Evolutionary conservation across 1,140 invertebrate species (phyloP).

Genomic region (Euglossa dilemma): DNA sequence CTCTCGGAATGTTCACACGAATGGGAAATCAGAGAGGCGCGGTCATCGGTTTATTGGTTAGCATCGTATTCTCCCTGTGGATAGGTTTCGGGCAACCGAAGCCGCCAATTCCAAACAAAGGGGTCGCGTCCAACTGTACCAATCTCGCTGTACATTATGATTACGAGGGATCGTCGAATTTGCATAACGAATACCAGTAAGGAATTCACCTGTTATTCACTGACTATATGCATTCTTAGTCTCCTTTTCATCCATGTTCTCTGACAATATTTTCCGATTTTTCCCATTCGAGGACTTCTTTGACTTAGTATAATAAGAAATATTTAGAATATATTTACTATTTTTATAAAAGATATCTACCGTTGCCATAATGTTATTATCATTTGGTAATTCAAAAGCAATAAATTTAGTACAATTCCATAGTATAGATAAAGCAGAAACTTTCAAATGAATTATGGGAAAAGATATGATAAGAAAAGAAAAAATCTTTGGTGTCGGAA

Average conservation of each 20-base stretch:
- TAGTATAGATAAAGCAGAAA: too few relatives aligned
- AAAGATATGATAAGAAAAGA: too few relatives aligned
- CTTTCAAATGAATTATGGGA: too few relatives aligned
- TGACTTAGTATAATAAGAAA: neutral
- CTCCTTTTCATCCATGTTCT: neutral
- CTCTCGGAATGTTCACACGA: constrained; percentile 89
- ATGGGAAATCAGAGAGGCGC: constrained; percentile 88
- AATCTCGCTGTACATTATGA: constrained; percentile 47
- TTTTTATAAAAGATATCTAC: too few relatives aligned
- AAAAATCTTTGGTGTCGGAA: too few relatives aligned
- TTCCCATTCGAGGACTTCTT: neutral
- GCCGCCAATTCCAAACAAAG: constrained; percentile 82
- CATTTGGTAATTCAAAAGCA: too few relatives aligned
- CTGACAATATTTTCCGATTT: neutral
- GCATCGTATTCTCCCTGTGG: constrained; percentile 90
- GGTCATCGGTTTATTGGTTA: constrained; percentile 86
- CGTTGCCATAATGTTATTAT: too few relatives aligned
- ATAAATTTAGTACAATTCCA: too few relatives aligned
- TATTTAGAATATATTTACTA: neutral
- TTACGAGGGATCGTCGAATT: constrained; percentile 2
- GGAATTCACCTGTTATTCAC: constrained; percentile 10
- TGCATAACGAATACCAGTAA: constrained; percentile 30
- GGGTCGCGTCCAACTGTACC: constrained; percentile 84
- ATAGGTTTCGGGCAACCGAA: constrained; percentile 93
- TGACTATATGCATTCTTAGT: neutral